Conservation (phyloP, 2,888 invertebrate species). For the Galeopsomyia nigrocyanea region DNA sequence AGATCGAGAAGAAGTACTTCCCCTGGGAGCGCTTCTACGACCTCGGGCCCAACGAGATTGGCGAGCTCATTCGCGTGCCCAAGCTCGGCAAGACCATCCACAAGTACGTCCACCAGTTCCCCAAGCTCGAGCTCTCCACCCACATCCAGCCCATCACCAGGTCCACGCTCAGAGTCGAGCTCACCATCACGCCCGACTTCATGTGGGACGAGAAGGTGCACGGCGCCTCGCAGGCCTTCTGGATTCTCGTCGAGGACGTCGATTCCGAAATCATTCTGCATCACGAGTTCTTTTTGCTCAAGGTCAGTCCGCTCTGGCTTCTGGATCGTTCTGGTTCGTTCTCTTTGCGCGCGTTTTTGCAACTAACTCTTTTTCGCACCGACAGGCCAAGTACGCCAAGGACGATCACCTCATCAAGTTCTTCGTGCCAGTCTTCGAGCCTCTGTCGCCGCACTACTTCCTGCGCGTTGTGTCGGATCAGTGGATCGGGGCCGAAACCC, state of each 20-base stretch:
- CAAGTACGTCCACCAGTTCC: slow-evolving; percentile 96
- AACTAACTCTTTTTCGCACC: background rate
- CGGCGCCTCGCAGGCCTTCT: slow-evolving; percentile 87
- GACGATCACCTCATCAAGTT: slow-evolving; percentile 98
- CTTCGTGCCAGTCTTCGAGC: slow-evolving; percentile 98
- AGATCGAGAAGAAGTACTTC: slow-evolving; percentile 97
- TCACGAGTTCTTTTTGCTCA: slow-evolving; percentile 90
- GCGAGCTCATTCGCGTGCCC: slow-evolving; percentile 91
- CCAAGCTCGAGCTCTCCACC: slow-evolving; percentile 94
- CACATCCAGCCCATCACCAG: slow-evolving; percentile 98
- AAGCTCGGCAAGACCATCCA: slow-evolving; percentile 96
- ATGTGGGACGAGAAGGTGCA: slow-evolving; percentile 98
- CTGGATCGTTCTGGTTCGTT: background rate
- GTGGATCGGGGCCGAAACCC: slow-evolving; percentile 96
- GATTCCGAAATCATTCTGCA: slow-evolving; percentile 93
- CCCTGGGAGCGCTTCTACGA: slow-evolving; percentile 96
- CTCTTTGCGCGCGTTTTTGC: background rate
- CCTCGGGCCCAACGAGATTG: slow-evolving; percentile 96
- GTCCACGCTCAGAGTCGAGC: slow-evolving; percentile 92
- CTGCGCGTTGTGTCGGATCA: slow-evolving; percentile 90
- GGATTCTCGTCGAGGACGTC: slow-evolving; percentile 90
- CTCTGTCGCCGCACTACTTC: slow-evolving; percentile 98
- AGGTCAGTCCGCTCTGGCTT: slow-evolving; percentile 65
- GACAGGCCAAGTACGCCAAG: slow-evolving; percentile 83
- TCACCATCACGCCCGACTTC: slow-evolving; percentile 98